Evolutionary conservation across 2,797 vertebrate species (phyloP).

Genomic region (Saxicola maurus): DNA sequence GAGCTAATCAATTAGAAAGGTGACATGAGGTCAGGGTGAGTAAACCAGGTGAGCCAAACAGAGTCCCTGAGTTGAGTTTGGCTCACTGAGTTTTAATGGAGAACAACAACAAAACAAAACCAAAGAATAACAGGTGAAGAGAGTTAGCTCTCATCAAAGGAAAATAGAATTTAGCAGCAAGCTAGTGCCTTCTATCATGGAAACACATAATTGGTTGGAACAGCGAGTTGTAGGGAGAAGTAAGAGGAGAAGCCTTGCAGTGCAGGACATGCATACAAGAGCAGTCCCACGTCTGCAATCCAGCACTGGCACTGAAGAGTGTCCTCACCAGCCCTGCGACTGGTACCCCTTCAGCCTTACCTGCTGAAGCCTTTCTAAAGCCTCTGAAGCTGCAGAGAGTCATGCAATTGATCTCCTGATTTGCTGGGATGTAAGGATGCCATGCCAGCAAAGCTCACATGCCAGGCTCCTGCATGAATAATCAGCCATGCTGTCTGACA

Average conservation of each 20-base stretch:
- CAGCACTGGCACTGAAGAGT: background rate
- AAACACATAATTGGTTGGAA: background rate
- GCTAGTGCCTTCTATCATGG: background rate
- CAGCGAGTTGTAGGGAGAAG: background rate
- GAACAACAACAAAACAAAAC: background rate
- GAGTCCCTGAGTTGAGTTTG: constrained; percentile 10
- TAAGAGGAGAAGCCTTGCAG: background rate
- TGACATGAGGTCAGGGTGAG: background rate
- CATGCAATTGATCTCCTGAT: background rate
- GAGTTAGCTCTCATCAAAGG: constrained; percentile 18
- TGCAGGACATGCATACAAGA: background rate
- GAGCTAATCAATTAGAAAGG: constrained; percentile 36
- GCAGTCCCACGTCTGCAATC: background rate
- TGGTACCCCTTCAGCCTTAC: background rate
- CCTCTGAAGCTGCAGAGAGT: background rate
- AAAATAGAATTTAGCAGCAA: constrained; percentile 31
- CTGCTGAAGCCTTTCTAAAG: background rate
- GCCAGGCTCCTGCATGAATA: background rate
- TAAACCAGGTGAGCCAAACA: constrained; percentile 43
- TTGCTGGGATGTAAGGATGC: background rate
- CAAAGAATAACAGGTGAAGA: background rate
- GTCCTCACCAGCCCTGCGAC: background rate
- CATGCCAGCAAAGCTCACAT: constrained; percentile 7
- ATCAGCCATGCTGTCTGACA: background rate
- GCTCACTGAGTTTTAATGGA: constrained; percentile 28